phyloP scores from a whole-genome alignment of 2,888 invertebrate species.

The Pristionchus maxplancki region DNA sequence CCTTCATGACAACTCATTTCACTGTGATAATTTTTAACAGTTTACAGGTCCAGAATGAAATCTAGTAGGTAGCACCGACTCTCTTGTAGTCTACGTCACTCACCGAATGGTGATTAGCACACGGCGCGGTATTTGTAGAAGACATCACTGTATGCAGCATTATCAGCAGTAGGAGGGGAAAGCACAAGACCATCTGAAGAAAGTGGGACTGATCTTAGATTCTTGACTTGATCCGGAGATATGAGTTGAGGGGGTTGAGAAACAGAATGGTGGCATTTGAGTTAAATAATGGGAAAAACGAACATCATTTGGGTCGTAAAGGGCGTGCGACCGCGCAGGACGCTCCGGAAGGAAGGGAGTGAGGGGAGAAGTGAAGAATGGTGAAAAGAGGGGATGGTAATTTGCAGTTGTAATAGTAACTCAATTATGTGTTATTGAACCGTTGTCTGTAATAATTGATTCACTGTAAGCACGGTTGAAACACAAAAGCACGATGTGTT shows the following conservation, averaged over 20 bases:
- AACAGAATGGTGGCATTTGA: neutral
- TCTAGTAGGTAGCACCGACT: neutral
- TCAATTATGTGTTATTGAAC: neutral
- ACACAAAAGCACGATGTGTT: too few relatives aligned
- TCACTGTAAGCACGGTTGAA: neutral
- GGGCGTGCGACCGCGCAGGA: conserved; percentile 16
- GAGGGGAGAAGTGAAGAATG: neutral
- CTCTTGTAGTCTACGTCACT: too few relatives aligned
- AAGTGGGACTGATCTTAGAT: too few relatives aligned
- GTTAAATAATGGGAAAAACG: neutral
- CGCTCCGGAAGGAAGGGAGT: neutral
- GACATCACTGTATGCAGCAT: conserved; percentile 9
- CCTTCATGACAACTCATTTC: too few relatives aligned
- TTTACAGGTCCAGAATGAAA: too few relatives aligned
- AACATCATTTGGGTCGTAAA: conserved; percentile 10
- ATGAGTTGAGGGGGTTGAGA: too few relatives aligned
- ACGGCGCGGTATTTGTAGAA: neutral
- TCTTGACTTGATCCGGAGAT: too few relatives aligned
- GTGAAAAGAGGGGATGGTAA: neutral
- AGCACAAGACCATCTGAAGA: conserved; percentile 26
- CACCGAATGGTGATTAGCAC: neutral
- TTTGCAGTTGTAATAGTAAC: neutral
- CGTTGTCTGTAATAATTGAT: neutral
- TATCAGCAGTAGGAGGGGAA: conserved; percentile 8
- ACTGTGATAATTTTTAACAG: too few relatives aligned